Evolutionary conservation across 2,797 vertebrate species (phyloP).

Genomic region (Microcaecilia unicolor): DNA sequence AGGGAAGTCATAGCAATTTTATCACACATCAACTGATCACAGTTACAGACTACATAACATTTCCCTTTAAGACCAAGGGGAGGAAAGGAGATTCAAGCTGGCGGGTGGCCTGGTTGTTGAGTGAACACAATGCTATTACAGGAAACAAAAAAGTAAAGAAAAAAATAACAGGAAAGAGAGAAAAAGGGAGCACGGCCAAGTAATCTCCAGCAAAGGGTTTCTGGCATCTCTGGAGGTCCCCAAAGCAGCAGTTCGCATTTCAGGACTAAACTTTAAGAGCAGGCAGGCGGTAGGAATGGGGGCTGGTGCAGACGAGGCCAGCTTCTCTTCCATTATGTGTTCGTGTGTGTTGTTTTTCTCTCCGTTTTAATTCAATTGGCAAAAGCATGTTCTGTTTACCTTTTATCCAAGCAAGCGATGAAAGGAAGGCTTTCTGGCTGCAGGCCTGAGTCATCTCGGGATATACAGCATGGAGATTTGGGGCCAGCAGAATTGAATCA

Average conservation of each 20-base stretch:
- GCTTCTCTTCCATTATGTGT: background rate
- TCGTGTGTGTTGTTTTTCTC: background rate
- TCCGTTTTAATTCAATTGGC: slow-evolving; percentile 6
- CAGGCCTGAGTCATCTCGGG: slow-evolving; percentile 24
- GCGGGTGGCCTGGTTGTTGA: slow-evolving; percentile 34
- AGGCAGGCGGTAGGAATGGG: accelerated
- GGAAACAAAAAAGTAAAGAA: slow-evolving; percentile 34
- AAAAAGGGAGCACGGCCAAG: slow-evolving; percentile 18
- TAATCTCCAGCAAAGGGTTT: background rate
- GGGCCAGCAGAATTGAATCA: slow-evolving; percentile 13
- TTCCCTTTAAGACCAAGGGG: too few species aligned
- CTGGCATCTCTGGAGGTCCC: background rate
- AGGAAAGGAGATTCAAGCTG: slow-evolving; percentile 38
- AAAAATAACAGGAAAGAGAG: too few species aligned
- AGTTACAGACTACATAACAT: too few species aligned
- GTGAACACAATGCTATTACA: slow-evolving; percentile 42
- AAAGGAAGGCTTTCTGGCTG: background rate
- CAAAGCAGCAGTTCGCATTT: background rate
- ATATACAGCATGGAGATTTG: background rate
- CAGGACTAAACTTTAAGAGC: background rate
- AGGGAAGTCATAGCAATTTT: too few species aligned
- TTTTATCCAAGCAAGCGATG: slow-evolving; percentile 2
- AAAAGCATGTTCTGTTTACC: slow-evolving; percentile 1
- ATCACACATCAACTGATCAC: too few species aligned
- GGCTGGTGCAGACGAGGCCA: background rate